These are phyloP conservation scores for Callithrix jacchus DNA, from an alignment of 2,113 vertebrate species.

Conservation along the genomic window DNA sequence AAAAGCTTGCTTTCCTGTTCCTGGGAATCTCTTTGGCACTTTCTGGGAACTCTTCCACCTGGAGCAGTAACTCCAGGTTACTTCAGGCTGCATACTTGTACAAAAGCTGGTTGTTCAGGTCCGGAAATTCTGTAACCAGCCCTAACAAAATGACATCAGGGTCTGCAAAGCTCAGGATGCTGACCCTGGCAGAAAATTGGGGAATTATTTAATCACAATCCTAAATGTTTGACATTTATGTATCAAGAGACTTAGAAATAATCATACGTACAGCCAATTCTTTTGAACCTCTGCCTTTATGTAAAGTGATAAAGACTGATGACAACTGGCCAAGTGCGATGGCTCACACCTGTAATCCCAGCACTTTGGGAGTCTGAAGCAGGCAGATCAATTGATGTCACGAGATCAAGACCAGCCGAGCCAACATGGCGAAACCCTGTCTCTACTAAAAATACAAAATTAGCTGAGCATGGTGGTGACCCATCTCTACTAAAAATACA, in stretches of 20 bases:
- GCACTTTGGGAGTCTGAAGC: no score
- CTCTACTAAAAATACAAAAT: no score
- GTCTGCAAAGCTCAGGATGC: constrained; percentile 89
- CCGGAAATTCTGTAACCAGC: constrained; percentile 88
- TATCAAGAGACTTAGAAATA: neutral
- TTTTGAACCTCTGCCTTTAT: neutral
- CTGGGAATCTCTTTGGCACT: constrained; percentile 80
- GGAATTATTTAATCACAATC: neutral
- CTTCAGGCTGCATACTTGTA: constrained; percentile 86
- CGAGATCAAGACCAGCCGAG: no score
- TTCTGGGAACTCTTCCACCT: constrained; percentile 84
- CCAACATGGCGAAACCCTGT: no score
- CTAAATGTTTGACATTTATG: neutral
- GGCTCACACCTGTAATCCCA: no score
- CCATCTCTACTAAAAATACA: no score
- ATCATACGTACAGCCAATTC: no score
- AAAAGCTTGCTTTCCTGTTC: constrained; percentile 87
- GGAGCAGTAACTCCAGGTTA: constrained; percentile 86
- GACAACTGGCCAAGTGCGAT: no score
- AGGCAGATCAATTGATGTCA: no score
- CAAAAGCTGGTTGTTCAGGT: constrained; percentile 88
- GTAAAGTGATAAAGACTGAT: neutral
- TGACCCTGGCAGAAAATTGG: constrained; percentile 88
- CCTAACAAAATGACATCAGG: constrained; percentile 86
- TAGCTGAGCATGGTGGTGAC: no score